Evolutionary conservation across 2,113 vertebrate genomes (phyloP).

Genomic region (Charina bottae): DNA sequence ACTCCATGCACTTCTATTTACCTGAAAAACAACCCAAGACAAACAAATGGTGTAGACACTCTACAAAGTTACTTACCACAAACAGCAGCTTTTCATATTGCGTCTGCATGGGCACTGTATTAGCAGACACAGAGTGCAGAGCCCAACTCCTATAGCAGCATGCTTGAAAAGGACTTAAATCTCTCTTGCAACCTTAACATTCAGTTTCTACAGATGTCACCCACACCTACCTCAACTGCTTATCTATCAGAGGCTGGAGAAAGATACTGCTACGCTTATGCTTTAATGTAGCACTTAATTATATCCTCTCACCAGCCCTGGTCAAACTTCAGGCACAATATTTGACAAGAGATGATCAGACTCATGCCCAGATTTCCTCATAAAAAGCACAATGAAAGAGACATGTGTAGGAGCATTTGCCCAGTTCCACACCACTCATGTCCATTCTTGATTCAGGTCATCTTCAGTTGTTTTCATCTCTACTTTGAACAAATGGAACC

Average conservation of each 20-base stretch:
- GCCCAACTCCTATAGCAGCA: slow-evolving; percentile 24
- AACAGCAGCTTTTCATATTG: slow-evolving; percentile 17
- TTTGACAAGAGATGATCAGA: background rate
- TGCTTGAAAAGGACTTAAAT: slow-evolving; percentile 44
- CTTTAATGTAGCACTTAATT: background rate
- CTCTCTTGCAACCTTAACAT: slow-evolving; percentile 57
- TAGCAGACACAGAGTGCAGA: slow-evolving; percentile 32
- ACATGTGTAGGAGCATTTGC: background rate
- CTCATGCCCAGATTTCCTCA: background rate
- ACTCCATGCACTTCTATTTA: background rate
- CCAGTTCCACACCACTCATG: background rate
- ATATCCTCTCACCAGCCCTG: background rate
- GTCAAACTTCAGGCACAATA: background rate
- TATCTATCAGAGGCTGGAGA: accelerated
- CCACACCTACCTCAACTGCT: background rate
- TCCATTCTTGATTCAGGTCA: background rate
- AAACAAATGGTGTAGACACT: slow-evolving; percentile 43
- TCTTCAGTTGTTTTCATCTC: background rate
- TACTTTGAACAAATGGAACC: background rate
- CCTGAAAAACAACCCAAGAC: background rate
- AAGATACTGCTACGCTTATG: background rate
- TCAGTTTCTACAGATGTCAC: slow-evolving; percentile 19
- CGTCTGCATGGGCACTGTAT: slow-evolving; percentile 26
- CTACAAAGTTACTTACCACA: slow-evolving; percentile 60
- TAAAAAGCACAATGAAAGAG: background rate